phyloP scores from a whole-genome alignment of 2,888 invertebrate genomes.

The Caenorhabditis sp. region DNA sequence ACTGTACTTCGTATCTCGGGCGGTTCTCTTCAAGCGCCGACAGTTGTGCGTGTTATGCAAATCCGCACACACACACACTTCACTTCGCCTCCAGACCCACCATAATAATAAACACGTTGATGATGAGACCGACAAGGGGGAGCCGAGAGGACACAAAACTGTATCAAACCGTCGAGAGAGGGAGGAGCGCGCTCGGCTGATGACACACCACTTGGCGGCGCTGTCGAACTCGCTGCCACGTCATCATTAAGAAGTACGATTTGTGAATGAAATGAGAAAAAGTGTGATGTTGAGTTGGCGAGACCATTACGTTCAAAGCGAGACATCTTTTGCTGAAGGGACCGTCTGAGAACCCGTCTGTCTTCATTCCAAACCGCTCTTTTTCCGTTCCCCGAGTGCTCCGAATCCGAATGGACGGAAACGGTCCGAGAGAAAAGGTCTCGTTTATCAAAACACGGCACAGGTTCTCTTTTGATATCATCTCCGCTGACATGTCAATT shows the following conservation, averaged over 20 bases:
- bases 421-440: too few relatives aligned
- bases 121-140: constrained; percentile 8
- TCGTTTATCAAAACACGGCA: constrained; percentile 14
- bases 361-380: too few relatives aligned
- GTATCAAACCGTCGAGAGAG: too few relatives aligned
- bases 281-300: not conserved
- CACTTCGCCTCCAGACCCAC: too few relatives aligned
- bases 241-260: not conserved
- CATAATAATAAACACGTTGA: constrained; percentile 47
- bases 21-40: constrained; percentile 22
- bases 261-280: too few relatives aligned
- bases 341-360: too few relatives aligned
- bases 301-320: too few relatives aligned
- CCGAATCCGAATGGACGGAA: too few relatives aligned
- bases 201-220: not conserved
- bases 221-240: not conserved
- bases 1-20: constrained; percentile 15
- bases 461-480: constrained; percentile 8
- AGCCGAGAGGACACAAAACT: not conserved
- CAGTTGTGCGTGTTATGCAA: constrained; percentile 53
- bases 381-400: too few relatives aligned
- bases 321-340: too few relatives aligned
- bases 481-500: constrained; percentile 49
- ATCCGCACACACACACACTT: constrained; percentile 41
- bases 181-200: not conserved